Base-by-base conservation (phyloP, 2,888 invertebrate species). In the Hermodice carunculata region DNA sequence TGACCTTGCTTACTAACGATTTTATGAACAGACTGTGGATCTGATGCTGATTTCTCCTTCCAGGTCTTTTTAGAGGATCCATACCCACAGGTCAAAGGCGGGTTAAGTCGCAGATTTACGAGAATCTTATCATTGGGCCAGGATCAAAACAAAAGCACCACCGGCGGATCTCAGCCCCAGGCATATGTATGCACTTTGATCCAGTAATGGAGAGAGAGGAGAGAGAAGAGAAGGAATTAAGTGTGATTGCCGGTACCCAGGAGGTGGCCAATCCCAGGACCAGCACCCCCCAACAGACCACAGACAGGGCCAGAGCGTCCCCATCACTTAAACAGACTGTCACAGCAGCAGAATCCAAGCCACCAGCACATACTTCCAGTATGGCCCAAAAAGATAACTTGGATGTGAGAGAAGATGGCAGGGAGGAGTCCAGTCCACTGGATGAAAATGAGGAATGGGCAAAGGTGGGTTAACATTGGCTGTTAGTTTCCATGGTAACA, bases 401-500 rank as follows among this genome's bases (percentile, higher is more conserved):
- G n/a, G n/a, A 37, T 14, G 11, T 14, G 11, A 14, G 40, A 37
- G 40, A 14, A 19, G 14, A 14, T 17, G 46, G 17, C 14, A 19
- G 19, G 46, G 46, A 19, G 17, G 46, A 43, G 3, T 19, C 48
- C 26, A 53, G 54, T 42, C 54, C 54, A 17, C 46, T 56, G 32
- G 67, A 96, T 88, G 95, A 96, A 84, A 92, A 94, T 87, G 95
- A 95, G 87, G 96, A 97, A 88, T 96, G 97, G 94, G 94, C 94
- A 28, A 94, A 96, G 80, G 83, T 84, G 67, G 56, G n/a, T 31
- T 56, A 6, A 53, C 44, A 11, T 37, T 57, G 34, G 49, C 46
- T n/a, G n/a, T n/a, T n/a, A n/a, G n/a, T n/a, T n/a, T n/a, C n/a
- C n/a, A n/a, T n/a, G n/a, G n/a, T n/a, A n/a, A n/a, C n/a, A n/a